Evolutionary conservation across 2,113 vertebrate genomes (phyloP).

Genomic region (Ifrita kowaldi): DNA sequence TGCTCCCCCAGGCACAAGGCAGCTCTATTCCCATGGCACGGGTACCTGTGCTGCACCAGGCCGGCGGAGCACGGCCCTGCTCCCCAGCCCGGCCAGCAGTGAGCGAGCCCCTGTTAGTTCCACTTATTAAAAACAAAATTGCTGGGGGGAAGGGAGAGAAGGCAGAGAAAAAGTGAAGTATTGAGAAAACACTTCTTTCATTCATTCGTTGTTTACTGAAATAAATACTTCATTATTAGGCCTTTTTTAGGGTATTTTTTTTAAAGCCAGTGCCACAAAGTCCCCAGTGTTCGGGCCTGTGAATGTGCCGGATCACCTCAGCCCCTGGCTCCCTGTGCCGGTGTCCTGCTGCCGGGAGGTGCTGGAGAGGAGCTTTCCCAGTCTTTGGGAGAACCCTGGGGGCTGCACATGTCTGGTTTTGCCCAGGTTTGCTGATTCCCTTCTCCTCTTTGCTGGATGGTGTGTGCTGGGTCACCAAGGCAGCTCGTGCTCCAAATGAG

Average conservation of each 20-base stretch:
- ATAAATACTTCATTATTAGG: conserved; percentile 68
- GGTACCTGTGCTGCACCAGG: background rate
- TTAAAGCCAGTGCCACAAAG: conserved; percentile 24
- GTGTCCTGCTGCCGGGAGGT: background rate
- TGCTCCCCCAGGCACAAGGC: background rate
- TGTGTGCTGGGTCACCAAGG: background rate
- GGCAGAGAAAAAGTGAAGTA: conserved; percentile 26
- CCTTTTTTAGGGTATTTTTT: conserved; percentile 30
- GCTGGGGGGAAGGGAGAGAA: conserved; percentile 15
- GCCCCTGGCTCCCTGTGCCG: background rate
- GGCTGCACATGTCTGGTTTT: background rate
- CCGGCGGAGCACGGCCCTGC: rapidly evolving
- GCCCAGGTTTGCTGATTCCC: background rate
- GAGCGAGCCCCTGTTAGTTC: conserved; percentile 16
- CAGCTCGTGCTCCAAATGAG: background rate
- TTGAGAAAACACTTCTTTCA: conserved; percentile 65
- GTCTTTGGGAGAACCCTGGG: background rate
- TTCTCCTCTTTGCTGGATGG: background rate
- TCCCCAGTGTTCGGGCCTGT: conserved; percentile 15
- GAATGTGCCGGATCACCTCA: background rate
- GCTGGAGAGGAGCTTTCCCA: background rate
- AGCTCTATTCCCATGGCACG: background rate
- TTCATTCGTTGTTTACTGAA: conserved; percentile 67
- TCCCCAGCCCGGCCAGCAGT: background rate
- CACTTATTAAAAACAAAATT: conserved; percentile 40